Percentiles rank a stretch among this genome's conserved stretches.
phyloP scores from a whole-genome alignment of 2,888 invertebrate species.

The Lottia gigantea region DNA sequence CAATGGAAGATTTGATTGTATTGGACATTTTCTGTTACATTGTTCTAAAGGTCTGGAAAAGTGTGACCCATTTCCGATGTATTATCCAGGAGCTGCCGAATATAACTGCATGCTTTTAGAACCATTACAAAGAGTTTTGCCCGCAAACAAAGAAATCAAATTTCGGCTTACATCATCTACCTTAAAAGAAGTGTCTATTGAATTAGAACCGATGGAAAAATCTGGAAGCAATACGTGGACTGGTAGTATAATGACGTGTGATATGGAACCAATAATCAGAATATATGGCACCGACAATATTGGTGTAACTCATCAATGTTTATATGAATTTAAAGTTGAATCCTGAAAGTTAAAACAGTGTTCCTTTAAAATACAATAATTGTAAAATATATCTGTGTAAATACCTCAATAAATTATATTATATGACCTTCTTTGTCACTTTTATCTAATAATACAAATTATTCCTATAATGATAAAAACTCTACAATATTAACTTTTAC shows the following conservation, averaged over 20 bases:
- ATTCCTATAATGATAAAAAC: too few relatives aligned
- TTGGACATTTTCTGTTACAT: neutral
- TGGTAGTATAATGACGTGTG: neutral
- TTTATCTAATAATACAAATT: too few relatives aligned
- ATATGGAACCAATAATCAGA: neutral
- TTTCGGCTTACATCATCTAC: neutral
- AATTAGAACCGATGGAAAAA: neutral
- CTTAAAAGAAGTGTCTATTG: neutral
- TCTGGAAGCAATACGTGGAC: neutral
- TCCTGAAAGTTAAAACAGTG: neutral
- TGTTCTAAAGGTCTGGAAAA: neutral
- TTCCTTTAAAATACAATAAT: too few relatives aligned
- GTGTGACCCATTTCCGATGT: neutral
- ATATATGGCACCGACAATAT: neutral
- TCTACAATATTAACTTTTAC: too few relatives aligned
- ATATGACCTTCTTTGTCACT: too few relatives aligned
- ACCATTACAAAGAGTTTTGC: neutral
- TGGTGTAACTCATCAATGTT: neutral
- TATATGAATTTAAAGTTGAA: constrained; percentile 8
- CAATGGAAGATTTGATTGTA: neutral
- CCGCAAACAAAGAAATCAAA: constrained; percentile 1
- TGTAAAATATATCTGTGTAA: too few relatives aligned
- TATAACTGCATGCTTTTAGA: neutral
- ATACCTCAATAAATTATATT: too few relatives aligned
- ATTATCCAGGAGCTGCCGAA: neutral